phyloP scores from a whole-genome alignment of 2,797 vertebrate species.

The Periophthalmus magnuspinnatus region DNA sequence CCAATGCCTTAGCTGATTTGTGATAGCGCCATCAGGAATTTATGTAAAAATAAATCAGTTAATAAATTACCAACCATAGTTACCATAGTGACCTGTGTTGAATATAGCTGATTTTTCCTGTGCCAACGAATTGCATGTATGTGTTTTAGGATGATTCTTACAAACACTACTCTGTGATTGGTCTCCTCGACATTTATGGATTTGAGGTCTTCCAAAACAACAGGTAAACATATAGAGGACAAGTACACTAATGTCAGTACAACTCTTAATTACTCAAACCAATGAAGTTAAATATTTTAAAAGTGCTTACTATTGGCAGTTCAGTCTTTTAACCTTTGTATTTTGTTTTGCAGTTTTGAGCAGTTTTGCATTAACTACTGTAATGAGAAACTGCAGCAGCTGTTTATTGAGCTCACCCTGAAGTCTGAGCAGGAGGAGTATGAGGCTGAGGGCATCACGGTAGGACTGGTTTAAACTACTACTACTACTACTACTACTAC shows the following conservation, averaged over 20 bases:
- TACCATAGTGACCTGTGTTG: too few species aligned
- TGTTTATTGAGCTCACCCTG: conserved; percentile 95
- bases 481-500: not conserved
- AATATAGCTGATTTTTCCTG: too few species aligned
- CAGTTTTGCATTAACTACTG: conserved; percentile 99
- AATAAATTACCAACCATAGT: too few species aligned
- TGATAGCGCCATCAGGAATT: not conserved
- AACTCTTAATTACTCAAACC: not conserved
- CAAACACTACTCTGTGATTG: conserved; percentile 87
- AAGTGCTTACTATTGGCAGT: not conserved
- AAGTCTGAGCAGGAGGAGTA: conserved; percentile 98
- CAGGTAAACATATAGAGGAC: conserved; percentile 75
- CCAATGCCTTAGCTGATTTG: not conserved
- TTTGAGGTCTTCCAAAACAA: conserved; percentile 98
- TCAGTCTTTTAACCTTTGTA: not conserved
- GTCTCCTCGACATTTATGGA: conserved; percentile 96
- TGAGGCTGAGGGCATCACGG: conserved; percentile 95
- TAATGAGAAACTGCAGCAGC: conserved; percentile 96
- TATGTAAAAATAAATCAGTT: not conserved
- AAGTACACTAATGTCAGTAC: not conserved
- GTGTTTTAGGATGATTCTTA: conserved; percentile 80
- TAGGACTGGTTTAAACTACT: conserved; percentile 58
- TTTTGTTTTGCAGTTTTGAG: conserved; percentile 84
- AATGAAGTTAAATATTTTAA: not conserved
- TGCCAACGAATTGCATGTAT: not conserved